Evolutionary conservation across 2,888 invertebrate species (phyloP).

Genomic region (Tethea ocularis): DNA sequence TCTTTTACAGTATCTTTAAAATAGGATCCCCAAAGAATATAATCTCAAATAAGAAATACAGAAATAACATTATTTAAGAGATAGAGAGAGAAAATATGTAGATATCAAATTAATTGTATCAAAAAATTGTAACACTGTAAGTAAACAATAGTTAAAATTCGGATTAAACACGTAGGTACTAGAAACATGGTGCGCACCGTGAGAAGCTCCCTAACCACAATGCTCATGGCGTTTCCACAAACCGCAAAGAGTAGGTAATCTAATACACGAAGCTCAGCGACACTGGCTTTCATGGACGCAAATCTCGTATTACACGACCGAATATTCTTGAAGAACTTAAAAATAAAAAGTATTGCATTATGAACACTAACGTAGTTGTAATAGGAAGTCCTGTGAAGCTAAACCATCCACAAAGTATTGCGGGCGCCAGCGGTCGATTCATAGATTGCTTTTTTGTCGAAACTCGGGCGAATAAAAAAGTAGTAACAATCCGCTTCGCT

Average conservation of each 20-base stretch:
- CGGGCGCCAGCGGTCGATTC: slow-evolving; percentile 64
- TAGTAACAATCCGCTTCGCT: slow-evolving; percentile 45
- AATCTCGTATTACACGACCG: slow-evolving; percentile 73
- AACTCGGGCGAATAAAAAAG: slow-evolving; percentile 67
- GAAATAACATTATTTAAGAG: slow-evolving; percentile 15
- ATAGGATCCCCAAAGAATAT: slow-evolving; percentile 44
- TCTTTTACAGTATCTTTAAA: slow-evolving; percentile 65
- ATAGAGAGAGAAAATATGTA: background rate
- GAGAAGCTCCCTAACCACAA: slow-evolving; percentile 77
- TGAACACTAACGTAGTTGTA: slow-evolving; percentile 38
- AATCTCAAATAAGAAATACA: slow-evolving; percentile 47
- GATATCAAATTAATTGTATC: background rate
- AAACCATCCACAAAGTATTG: slow-evolving; percentile 40
- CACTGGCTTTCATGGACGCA: slow-evolving; percentile 79
- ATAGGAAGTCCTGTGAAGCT: slow-evolving; percentile 39
- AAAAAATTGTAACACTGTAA: background rate
- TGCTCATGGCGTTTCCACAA: slow-evolving; percentile 74
- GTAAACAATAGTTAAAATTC: slow-evolving; percentile 43
- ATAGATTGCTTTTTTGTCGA: slow-evolving; percentile 78
- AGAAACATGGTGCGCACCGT: slow-evolving; percentile 59
- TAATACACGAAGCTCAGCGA: slow-evolving; percentile 82
- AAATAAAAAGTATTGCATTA: slow-evolving; percentile 40
- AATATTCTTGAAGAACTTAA: slow-evolving; percentile 17
- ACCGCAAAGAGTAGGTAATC: slow-evolving; percentile 81
- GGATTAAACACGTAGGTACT: slow-evolving; percentile 58